Percentiles rank a stretch among this genome's conserved stretches.
Conservation (phyloP, 2,888 invertebrate genomes). For the Drosophila colorata region DNA sequence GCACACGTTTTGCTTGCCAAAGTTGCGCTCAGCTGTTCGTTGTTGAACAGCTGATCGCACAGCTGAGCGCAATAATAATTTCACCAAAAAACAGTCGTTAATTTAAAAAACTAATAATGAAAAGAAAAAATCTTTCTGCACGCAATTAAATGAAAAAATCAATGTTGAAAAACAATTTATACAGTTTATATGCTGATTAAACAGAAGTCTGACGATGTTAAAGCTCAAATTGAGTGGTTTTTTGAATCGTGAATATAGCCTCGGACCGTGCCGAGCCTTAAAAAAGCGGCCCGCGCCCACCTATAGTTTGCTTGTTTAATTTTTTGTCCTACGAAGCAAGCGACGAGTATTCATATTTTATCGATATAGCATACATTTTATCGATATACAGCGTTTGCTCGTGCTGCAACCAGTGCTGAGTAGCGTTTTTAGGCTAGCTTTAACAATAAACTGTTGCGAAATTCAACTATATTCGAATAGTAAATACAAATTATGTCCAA, state of each 20-base stretch:
- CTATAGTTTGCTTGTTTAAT: background rate
- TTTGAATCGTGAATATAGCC: too few relatives aligned
- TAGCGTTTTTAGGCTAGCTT: constrained; percentile 5
- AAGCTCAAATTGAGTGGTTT: too few relatives aligned
- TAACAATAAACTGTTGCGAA: constrained; percentile 16
- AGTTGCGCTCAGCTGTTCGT: constrained; percentile 34
- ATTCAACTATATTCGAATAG: constrained; percentile 3
- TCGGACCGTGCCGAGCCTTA: too few relatives aligned
- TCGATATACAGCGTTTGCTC: constrained; percentile 18
- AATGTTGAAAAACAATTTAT: too few relatives aligned
- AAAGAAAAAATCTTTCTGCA: too few relatives aligned
- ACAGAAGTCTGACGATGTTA: too few relatives aligned
- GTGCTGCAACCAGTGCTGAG: constrained; percentile 30
- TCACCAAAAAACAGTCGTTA: background rate
- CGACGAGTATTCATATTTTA: background rate
- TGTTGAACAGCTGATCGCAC: constrained; percentile 24
- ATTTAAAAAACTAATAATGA: too few relatives aligned
- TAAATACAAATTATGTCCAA: constrained; percentile 20
- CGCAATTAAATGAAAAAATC: too few relatives aligned
- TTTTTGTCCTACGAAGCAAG: background rate
- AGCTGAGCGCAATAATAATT: background rate
- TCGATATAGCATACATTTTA: constrained; percentile 1
- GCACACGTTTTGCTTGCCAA: constrained; percentile 33
- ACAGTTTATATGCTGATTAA: too few relatives aligned
- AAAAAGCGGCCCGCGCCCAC: too few relatives aligned